Evolutionary conservation across 2,797 vertebrate genomes (phyloP).

Genomic region (Jordanella pulchra): DNA sequence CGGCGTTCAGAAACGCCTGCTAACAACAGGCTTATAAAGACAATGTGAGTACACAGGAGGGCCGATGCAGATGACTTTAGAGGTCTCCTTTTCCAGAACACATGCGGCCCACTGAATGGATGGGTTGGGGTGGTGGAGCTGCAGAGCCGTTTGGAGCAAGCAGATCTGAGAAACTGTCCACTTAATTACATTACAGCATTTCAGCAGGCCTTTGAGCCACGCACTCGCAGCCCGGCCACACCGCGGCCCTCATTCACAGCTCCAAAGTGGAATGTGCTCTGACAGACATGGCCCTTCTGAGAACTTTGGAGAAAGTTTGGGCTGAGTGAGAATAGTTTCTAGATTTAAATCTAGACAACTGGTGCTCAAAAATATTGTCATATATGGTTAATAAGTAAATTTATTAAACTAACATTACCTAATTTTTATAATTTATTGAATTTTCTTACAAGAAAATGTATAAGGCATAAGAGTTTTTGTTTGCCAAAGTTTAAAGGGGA

Average conservation of each 20-base stretch:
- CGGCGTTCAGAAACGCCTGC: conserved; percentile 71
- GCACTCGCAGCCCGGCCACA: conserved; percentile 56
- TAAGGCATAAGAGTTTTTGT: not conserved
- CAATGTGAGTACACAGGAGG: conserved; percentile 81
- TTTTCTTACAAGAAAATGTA: not conserved
- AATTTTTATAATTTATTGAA: not conserved
- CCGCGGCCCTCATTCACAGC: conserved; percentile 70
- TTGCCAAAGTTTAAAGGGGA: not conserved
- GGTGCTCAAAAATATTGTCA: conserved; percentile 71
- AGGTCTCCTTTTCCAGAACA: conserved; percentile 63
- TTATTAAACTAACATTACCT: not conserved
- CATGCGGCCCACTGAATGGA: conserved; percentile 68
- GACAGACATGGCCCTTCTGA: conserved; percentile 74
- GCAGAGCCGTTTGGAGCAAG: conserved; percentile 72
- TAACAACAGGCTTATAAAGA: conserved; percentile 82
- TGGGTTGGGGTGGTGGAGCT: conserved; percentile 35
- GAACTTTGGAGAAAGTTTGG: too few species aligned
- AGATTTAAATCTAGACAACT: conserved; percentile 67
- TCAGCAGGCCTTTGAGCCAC: conserved; percentile 69
- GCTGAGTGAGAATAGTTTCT: too few species aligned
- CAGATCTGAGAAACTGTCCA: conserved; percentile 75
- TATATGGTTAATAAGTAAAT: conserved; percentile 48
- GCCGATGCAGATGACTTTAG: conserved; percentile 80
- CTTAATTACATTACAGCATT: conserved; percentile 81
- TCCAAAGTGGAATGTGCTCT: conserved; percentile 72